Conservation (phyloP, 1,140 invertebrate genomes). For the Dreissena rostriformis region DNA sequence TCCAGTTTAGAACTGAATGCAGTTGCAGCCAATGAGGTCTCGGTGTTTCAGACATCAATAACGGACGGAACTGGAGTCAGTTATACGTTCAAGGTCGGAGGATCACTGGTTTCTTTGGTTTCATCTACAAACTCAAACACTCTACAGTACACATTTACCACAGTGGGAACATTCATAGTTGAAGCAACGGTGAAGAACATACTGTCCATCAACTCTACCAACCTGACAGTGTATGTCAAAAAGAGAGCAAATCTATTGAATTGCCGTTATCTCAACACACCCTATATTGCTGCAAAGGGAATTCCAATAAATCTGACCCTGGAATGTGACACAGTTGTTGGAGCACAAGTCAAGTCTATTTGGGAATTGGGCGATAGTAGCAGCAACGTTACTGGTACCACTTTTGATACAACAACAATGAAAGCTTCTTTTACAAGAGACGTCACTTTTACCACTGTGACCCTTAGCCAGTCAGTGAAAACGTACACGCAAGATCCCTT, state of each 20-base stretch:
- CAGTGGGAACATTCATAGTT: constrained; percentile 31
- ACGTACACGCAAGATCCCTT: constrained; percentile 29
- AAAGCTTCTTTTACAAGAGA: background rate
- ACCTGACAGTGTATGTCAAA: constrained; percentile 35
- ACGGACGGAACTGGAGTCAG: constrained; percentile 22
- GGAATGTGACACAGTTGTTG: constrained; percentile 6
- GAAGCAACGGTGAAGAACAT: constrained; percentile 7
- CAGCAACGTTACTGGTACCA: constrained; percentile 14
- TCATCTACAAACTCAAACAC: constrained; percentile 13
- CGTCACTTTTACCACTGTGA: constrained; percentile 19
- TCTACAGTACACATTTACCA: constrained; percentile 27
- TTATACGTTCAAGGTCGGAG: constrained; percentile 23
- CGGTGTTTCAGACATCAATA: background rate
- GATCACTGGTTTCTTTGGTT: background rate
- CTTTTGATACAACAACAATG: background rate
- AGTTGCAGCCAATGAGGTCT: background rate
- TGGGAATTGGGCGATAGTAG: constrained; percentile 56
- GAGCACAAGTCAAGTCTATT: constrained; percentile 46
- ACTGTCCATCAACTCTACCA: background rate
- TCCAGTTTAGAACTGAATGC: background rate
- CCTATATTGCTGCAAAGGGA: constrained; percentile 26
- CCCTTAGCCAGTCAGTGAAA: background rate
- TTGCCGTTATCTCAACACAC: constrained; percentile 19
- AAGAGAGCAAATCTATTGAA: constrained; percentile 27
- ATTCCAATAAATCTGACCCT: constrained; percentile 10